phyloP scores from a whole-genome alignment of 2,888 invertebrate genomes.

The Dascillus cervinus region DNA sequence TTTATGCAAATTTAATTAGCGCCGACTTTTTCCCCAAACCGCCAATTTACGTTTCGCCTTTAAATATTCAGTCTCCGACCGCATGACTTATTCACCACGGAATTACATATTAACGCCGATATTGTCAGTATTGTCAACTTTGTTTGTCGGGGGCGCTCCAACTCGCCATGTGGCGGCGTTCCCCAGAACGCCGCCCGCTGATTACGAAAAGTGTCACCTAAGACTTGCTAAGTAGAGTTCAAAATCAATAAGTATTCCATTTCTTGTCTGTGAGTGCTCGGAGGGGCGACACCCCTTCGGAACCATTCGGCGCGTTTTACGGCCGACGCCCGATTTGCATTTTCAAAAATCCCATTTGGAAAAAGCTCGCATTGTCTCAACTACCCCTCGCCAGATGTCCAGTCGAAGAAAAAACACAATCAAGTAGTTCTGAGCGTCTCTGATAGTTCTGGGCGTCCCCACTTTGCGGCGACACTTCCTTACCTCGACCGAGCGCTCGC shows the following conservation, averaged over 20 bases:
- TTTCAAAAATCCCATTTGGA: constrained; percentile 7
- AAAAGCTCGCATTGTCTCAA: constrained; percentile 26
- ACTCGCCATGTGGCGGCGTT: no score
- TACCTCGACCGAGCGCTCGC: no score
- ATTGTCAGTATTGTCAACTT: no score
- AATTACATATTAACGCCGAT: no score
- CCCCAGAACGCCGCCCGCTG: no score
- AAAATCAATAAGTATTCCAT: constrained; percentile 44
- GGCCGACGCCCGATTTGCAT: constrained; percentile 40
- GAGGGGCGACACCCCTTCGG: constrained; percentile 30
- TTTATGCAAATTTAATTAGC: constrained; percentile 20
- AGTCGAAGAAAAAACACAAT: constrained; percentile 24
- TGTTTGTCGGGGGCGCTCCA: no score
- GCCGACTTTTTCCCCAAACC: no score
- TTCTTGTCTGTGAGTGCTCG: constrained; percentile 38
- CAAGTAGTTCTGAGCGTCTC: constrained; percentile 21
- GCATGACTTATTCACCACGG: no score
- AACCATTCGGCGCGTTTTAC: constrained; percentile 37
- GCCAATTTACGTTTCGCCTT: no score
- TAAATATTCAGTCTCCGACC: no score
- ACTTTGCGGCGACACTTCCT: constrained; percentile 36
- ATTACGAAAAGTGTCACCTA: constrained; percentile 37
- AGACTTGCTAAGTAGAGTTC: constrained; percentile 42
- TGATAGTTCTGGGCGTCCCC: constrained; percentile 33
- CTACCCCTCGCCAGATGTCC: constrained; percentile 42